These are phyloP conservation scores for Thripadectes ignobilis DNA, from an alignment of 2,797 vertebrate species.

Conservation along the genomic window DNA sequence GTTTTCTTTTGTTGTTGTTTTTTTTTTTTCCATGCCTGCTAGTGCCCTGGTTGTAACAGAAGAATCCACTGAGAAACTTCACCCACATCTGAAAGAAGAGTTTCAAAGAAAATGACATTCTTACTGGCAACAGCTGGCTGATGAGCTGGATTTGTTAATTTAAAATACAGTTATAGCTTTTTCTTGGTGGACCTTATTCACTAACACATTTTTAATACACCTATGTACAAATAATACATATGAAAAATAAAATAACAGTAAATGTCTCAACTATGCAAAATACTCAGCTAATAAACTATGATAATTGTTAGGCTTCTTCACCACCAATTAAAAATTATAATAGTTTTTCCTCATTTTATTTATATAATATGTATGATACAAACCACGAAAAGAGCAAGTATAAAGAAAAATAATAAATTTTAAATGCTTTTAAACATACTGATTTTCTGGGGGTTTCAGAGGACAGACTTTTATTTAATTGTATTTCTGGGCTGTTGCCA, in stretches of 20 bases:
- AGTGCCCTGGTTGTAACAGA: not conserved
- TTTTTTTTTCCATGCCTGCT: not conserved
- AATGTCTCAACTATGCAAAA: not conserved
- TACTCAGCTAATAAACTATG: not conserved
- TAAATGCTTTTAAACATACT: not conserved
- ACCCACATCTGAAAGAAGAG: not conserved
- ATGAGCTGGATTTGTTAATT: not conserved
- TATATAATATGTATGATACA: too few relatives aligned
- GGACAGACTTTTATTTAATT: conserved; percentile 11
- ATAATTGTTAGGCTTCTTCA: not conserved
- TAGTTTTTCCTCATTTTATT: not conserved
- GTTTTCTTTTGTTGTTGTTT: not conserved
- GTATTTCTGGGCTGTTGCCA: conserved; percentile 1
- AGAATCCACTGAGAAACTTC: not conserved
- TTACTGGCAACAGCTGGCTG: not conserved
- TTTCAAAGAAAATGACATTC: not conserved
- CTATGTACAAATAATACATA: not conserved
- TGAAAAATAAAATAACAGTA: not conserved
- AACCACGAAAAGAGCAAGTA: not conserved
- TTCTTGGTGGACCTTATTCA: not conserved
- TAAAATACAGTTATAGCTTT: not conserved
- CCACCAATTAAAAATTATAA: not conserved
- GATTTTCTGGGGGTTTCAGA: conserved; percentile 9
- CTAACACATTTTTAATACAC: not conserved
- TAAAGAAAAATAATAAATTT: conserved; percentile 3